Evolutionary conservation across 2,888 invertebrate species (phyloP).

Genomic region (Cosmopolites sordidus): DNA sequence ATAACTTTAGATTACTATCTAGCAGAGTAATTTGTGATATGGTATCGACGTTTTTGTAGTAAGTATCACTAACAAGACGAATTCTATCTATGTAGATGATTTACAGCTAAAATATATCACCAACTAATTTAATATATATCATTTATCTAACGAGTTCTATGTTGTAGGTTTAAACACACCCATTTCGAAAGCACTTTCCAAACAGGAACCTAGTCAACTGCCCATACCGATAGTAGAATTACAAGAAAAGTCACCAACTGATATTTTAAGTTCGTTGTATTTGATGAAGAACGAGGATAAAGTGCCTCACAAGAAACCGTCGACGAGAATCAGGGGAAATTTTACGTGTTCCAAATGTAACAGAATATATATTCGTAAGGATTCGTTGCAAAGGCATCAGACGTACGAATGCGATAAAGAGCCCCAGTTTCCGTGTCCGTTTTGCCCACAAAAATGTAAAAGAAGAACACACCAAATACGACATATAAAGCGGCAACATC

Average conservation of each 20-base stretch:
- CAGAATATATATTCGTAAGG: conserved; percentile 24
- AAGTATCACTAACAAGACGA: no score
- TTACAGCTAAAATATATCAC: no score
- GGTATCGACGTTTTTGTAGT: no score
- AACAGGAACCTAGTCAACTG: not conserved
- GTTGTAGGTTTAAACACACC: not conserved
- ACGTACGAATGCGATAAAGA: conserved; percentile 72
- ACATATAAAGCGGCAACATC: conserved; percentile 53
- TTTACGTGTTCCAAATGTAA: conserved; percentile 41
- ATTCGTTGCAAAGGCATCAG: conserved; percentile 69
- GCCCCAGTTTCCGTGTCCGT: conserved; percentile 66
- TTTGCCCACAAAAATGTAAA: conserved; percentile 64
- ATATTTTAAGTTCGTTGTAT: not conserved
- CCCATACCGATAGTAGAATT: conserved; percentile 11
- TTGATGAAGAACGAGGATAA: conserved; percentile 18
- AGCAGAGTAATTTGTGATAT: no score
- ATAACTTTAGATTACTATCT: no score
- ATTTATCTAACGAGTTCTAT: not conserved
- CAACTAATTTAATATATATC: no score
- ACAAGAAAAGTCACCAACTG: not conserved
- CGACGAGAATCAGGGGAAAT: conserved; percentile 41
- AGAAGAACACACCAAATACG: conserved; percentile 60
- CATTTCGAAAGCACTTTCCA: not conserved
- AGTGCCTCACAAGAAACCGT: conserved; percentile 32
- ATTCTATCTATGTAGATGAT: no score